Evolutionary conservation across 2,888 invertebrate genomes (phyloP).

Genomic region (Ptychoptera albimana): DNA sequence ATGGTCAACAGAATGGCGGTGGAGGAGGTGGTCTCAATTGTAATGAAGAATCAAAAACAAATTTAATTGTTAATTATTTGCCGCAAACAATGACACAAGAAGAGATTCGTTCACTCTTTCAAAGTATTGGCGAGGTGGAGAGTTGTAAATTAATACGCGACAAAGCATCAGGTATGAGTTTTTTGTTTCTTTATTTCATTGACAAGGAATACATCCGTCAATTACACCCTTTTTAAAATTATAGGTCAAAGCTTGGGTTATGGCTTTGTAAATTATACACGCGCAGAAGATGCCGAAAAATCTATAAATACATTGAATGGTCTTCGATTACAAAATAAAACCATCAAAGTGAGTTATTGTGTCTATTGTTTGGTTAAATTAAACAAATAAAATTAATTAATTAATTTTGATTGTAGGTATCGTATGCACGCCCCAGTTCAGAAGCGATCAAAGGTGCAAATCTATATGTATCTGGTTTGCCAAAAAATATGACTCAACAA

Average conservation of each 20-base stretch:
- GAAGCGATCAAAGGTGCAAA: constrained; percentile 91
- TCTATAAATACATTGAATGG: constrained; percentile 97
- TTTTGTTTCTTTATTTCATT: too few relatives aligned
- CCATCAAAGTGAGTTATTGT: constrained; percentile 67
- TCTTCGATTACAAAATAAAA: constrained; percentile 96
- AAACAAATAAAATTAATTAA: not conserved
- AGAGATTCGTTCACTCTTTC: constrained; percentile 85
- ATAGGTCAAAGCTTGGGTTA: constrained; percentile 96
- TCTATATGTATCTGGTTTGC: constrained; percentile 81
- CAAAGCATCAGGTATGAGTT: constrained; percentile 69
- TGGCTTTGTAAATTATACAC: constrained; percentile 98
- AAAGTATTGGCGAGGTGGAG: constrained; percentile 91
- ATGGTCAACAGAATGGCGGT: constrained; percentile 60
- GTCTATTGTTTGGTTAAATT: not conserved
- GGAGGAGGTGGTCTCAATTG: constrained; percentile 31
- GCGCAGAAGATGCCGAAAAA: constrained; percentile 95
- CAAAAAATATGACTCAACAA: constrained; percentile 75
- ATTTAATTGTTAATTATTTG: constrained; percentile 89
- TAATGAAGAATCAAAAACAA: constrained; percentile 85
- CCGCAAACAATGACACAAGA: constrained; percentile 91
- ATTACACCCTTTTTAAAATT: constrained; percentile 4
- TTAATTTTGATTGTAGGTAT: constrained; percentile 34
- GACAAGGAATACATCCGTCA: not conserved
- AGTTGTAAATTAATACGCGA: constrained; percentile 95
- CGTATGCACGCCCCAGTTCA: constrained; percentile 83